Evolutionary conservation across 2,888 invertebrate genomes (phyloP).

Genomic region (Lacanobia wlatinum): DNA sequence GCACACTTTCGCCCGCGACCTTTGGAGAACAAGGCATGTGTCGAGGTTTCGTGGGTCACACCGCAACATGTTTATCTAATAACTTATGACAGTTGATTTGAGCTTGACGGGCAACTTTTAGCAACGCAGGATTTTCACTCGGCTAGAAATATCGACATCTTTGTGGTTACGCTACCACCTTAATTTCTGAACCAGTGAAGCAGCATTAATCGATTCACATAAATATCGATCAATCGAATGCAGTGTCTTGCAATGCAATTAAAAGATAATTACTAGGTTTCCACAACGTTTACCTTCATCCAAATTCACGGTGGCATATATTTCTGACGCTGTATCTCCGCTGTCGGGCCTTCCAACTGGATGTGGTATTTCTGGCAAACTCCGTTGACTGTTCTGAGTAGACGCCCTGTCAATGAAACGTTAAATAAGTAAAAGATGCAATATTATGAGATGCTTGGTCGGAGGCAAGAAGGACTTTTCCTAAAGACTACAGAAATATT

Average conservation of each 20-base stretch:
- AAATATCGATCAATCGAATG: constrained; percentile 49
- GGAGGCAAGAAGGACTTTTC: constrained; percentile 21
- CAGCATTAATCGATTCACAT: constrained; percentile 53
- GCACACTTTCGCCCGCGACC: constrained; percentile 66
- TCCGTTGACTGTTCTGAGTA: constrained; percentile 92
- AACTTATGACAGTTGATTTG: constrained; percentile 55
- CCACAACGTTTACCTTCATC: constrained; percentile 80
- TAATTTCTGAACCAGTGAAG: constrained; percentile 37
- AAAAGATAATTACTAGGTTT: constrained; percentile 22
- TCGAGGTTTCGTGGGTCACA: constrained; percentile 66
- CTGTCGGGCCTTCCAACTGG: constrained; percentile 93
- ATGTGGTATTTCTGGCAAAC: constrained; percentile 95
- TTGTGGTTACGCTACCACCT: constrained; percentile 3
- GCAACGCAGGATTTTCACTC: constrained; percentile 31
- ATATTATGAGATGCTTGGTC: not conserved
- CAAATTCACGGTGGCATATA: constrained; percentile 95
- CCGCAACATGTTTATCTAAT: constrained; percentile 62
- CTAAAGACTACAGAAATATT: constrained; percentile 2
- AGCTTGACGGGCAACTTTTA: constrained; percentile 37
- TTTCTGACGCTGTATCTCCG: constrained; percentile 95
- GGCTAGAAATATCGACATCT: constrained; percentile 24
- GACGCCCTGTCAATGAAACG: constrained; percentile 80
- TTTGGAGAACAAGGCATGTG: constrained; percentile 62
- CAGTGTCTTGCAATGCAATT: constrained; percentile 31
- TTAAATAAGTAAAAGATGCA: constrained; percentile 11